Evolutionary conservation across 1,140 invertebrate genomes (phyloP), one percentile per base, ranked within the genome.

Genomic region (Drosophila equinoxialis): DNA sequence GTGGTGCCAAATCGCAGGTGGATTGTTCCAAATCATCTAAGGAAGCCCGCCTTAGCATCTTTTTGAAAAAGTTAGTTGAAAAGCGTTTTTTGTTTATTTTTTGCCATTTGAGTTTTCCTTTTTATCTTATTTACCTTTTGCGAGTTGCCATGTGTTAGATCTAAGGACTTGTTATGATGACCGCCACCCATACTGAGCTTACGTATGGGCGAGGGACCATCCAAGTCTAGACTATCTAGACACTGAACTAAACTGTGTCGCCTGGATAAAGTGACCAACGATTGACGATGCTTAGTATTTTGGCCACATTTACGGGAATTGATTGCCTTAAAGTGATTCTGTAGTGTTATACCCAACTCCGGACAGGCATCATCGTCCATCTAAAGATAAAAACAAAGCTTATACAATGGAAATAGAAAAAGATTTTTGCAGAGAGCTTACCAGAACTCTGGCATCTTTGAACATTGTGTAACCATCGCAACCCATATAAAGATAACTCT

Each of bases 281-380:
- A 96, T 93, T 97, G 97, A 55, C 96, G 92, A 92, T 98, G 97
- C 80, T 96, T 95, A 14, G 96, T 96, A 71, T 95, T 94, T 70
- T 95, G 94, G n/a, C 95, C 94, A 68, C 93, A 93, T 78, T 95
- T 95, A 11, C 96, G 93, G 70, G 97, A 95, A 91, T 96, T 95
- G 68, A 98, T 97, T 4, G 97, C 95, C 66, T 96, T 94, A 92
- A 98, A 98, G 92, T 98, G 97, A 93, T 98, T 98, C 92, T 97
- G 96, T 45, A 98, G 94, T 1, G 96, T 95, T 71, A 96, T 95
- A 11, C 96, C 95, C 54, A 98, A 92, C 84, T 96, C 95, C 0
- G 96, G 96, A 83, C 96, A 96, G 90, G 96, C 94, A 84, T 98
- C 97, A 65, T 96, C 96, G 81, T 95, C 94, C 55, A 97, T 93